Evolutionary conservation across 2,888 invertebrate species (phyloP).

Genomic region (Amorpha juglandis): DNA sequence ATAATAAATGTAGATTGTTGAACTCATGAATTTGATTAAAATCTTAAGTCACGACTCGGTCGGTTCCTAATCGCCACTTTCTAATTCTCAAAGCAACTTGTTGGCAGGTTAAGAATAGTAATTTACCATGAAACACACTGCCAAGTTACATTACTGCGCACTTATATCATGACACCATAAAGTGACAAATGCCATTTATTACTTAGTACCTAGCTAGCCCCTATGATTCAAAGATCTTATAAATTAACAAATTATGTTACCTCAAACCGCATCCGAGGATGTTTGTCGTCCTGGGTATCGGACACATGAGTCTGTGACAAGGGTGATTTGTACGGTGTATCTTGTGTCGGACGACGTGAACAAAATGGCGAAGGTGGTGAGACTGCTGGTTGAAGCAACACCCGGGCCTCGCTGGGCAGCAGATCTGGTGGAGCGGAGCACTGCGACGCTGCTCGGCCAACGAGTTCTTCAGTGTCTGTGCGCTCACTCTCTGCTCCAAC

Average conservation of each 20-base stretch:
- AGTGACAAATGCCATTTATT: background rate
- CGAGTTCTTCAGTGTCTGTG: constrained; percentile 88
- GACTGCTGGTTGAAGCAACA: constrained; percentile 67
- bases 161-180: background rate
- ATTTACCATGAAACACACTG: constrained; percentile 24
- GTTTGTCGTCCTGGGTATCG: constrained; percentile 61
- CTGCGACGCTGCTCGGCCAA: constrained; percentile 86
- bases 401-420: constrained; percentile 84
- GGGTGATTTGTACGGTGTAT: constrained; percentile 49
- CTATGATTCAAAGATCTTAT: background rate
- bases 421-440: constrained; percentile 87
- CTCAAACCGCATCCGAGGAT: constrained; percentile 75
- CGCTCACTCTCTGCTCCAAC: constrained; percentile 86
- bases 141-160: constrained; percentile 10
- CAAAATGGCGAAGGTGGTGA: constrained; percentile 47
- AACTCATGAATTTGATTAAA: constrained; percentile 44
- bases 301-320: constrained; percentile 50
- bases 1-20: constrained; percentile 36
- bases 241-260: constrained; percentile 44
- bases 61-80: constrained; percentile 52
- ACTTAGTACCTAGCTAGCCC: background rate
- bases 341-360: constrained; percentile 37
- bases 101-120: constrained; percentile 31
- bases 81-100: constrained; percentile 48
- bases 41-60: constrained; percentile 56